Percentiles rank a stretch among this genome's conserved stretches.
phyloP scores from a whole-genome alignment of 2,797 vertebrate species.

The Notolabrus celidotus region DNA sequence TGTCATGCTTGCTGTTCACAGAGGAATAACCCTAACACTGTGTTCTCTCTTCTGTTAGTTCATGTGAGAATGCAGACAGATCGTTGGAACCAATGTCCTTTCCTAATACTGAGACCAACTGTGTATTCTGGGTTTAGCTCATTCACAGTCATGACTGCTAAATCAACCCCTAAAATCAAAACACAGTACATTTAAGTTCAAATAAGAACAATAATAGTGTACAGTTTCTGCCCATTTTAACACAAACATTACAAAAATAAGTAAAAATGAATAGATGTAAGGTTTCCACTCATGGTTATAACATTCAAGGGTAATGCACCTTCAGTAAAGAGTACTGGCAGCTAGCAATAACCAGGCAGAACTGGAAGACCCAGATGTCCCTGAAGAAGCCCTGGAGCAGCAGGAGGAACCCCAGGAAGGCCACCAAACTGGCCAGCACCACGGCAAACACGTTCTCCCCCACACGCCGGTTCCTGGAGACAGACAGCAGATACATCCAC shows the following conservation, averaged over 20 bases:
- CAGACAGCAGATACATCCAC: constrained; percentile 3
- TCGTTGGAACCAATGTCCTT: too few species aligned
- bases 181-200: too few species aligned
- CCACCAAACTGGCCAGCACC: constrained; percentile 90
- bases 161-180: too few species aligned
- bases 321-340: constrained; percentile 95
- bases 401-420: constrained; percentile 92
- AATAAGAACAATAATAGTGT: too few species aligned
- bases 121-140: too few species aligned
- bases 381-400: constrained; percentile 92
- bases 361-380: constrained; percentile 96
- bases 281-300: background rate
- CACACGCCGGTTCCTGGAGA: constrained; percentile 88
- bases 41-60: too few species aligned
- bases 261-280: background rate
- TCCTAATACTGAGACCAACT: too few species aligned
- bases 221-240: too few species aligned
- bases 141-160: too few species aligned
- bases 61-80: too few species aligned
- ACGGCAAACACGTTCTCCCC: constrained; percentile 91
- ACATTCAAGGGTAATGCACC: constrained; percentile 72
- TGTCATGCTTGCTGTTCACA: too few species aligned
- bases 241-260: background rate
- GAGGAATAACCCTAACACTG: too few species aligned
- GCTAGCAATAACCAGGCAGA: constrained; percentile 94